Conservation (phyloP, 2,113 vertebrate genomes). For the Pyrgilauda ruficollis region DNA sequence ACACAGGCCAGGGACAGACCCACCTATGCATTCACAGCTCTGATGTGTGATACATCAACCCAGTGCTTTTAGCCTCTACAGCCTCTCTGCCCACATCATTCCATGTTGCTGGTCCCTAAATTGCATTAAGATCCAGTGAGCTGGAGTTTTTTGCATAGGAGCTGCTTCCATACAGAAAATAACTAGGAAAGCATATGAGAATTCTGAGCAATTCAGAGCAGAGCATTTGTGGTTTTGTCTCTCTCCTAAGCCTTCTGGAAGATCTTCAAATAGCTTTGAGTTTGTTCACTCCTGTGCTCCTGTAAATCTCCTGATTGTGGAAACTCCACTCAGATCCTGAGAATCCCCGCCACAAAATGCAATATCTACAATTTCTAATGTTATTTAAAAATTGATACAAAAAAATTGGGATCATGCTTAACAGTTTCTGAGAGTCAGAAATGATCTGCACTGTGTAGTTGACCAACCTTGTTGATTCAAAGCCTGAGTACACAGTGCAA, state of each 20-base stretch:
- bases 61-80: neutral
- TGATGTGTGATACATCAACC: neutral
- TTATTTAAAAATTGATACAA: neutral
- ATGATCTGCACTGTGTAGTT: fast-evolving
- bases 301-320: neutral
- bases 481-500: neutral
- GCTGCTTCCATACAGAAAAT: neutral
- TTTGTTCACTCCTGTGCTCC: neutral
- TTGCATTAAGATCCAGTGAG: neutral
- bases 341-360: neutral
- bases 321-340: neutral
- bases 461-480: neutral
- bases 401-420: fast-evolving
- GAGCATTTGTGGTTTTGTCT: neutral
- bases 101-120: neutral
- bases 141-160: neutral
- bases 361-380: neutral
- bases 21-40: neutral
- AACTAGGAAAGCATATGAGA: neutral
- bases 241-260: neutral
- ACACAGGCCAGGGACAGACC: neutral
- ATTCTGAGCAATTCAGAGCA: neutral
- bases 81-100: neutral
- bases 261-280: neutral
- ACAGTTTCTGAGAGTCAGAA: neutral